A percentile compares a stretch with the other conserved stretches of the same genome.
These are phyloP conservation scores for Endotricha flammealis DNA, from an alignment of 2,888 invertebrate genomes.

Conservation along the genomic window DNA sequence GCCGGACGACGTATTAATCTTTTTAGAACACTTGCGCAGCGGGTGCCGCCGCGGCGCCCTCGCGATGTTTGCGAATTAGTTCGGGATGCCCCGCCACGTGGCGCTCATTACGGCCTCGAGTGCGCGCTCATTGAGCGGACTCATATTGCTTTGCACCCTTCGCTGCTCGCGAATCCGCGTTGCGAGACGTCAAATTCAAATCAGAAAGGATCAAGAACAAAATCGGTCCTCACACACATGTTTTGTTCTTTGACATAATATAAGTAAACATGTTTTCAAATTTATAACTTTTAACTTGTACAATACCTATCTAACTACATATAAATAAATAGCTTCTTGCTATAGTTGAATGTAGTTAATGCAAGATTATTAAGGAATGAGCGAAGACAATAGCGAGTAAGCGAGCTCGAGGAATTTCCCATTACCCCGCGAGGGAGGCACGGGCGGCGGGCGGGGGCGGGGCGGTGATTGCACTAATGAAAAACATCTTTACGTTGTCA, in stretches of 20 bases:
- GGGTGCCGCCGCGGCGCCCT: slow-evolving; percentile 22
- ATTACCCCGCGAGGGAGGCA: slow-evolving; percentile 3
- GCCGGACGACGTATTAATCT: slow-evolving; percentile 27
- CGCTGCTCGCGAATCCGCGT: not conserved
- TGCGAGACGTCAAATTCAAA: too few species aligned
- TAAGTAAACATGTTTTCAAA: too few species aligned
- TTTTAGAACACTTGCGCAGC: slow-evolving; percentile 25
- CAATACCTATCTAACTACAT: too few species aligned
- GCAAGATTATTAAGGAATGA: slow-evolving; percentile 30
- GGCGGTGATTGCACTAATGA: slow-evolving; percentile 51
- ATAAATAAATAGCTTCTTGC: too few species aligned
- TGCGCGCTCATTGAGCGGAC: slow-evolving; percentile 6
- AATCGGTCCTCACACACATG: too few species aligned
- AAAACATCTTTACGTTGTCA: slow-evolving; percentile 44
- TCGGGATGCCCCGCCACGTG: slow-evolving; percentile 27
- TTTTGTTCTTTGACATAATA: too few species aligned
- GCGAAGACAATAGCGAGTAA: slow-evolving; percentile 16
- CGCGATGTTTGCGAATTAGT: slow-evolving; percentile 19
- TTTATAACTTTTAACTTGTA: too few species aligned
- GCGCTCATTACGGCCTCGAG: slow-evolving; percentile 10
- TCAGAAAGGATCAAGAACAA: too few species aligned
- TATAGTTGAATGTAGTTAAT: too few species aligned
- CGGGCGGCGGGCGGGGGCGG: not conserved
- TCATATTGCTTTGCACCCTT: slow-evolving; percentile 3
- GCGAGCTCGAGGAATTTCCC: slow-evolving; percentile 6